Conservation (phyloP, 2,888 invertebrate genomes). For the Deroplatys truncata region DNA sequence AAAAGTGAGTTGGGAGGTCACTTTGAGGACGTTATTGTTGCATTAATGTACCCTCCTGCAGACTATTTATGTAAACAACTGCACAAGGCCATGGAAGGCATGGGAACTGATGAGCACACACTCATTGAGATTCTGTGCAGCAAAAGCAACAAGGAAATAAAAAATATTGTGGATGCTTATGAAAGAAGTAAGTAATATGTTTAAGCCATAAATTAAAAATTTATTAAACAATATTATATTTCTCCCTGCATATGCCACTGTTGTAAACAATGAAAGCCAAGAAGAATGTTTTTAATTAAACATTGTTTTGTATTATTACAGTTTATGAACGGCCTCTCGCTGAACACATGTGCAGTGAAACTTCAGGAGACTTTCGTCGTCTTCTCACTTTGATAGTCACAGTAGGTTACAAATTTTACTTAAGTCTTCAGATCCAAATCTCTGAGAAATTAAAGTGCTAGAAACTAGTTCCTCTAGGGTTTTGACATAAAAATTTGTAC, state of each 20-base stretch:
- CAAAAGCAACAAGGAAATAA: conserved; percentile 62
- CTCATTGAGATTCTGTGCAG: conserved; percentile 74
- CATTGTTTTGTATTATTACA: conserved; percentile 37
- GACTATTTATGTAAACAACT: conserved; percentile 71
- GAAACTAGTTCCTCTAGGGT: too few species aligned
- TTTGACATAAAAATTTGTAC: background rate
- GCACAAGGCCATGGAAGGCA: conserved; percentile 67
- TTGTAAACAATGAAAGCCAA: too few species aligned
- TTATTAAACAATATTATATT: too few species aligned
- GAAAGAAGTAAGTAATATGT: conserved; percentile 51
- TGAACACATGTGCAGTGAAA: conserved; percentile 71
- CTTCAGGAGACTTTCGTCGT: conserved; percentile 72
- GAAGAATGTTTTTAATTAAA: background rate
- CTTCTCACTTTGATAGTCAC: conserved; percentile 69
- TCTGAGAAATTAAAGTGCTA: too few species aligned
- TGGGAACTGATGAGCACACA: conserved; percentile 69
- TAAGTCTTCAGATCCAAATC: too few species aligned
- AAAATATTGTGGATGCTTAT: conserved; percentile 58
- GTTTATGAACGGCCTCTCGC: conserved; percentile 66
- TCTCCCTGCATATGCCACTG: too few species aligned
- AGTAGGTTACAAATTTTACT: conserved; percentile 43
- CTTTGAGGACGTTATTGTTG: conserved; percentile 70
- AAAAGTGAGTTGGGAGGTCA: conserved; percentile 71
- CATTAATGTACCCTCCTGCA: conserved; percentile 61
- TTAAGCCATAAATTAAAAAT: background rate